phyloP scores from a whole-genome alignment of 2,797 vertebrate genomes.

The Sphaeramia orbicularis region DNA sequence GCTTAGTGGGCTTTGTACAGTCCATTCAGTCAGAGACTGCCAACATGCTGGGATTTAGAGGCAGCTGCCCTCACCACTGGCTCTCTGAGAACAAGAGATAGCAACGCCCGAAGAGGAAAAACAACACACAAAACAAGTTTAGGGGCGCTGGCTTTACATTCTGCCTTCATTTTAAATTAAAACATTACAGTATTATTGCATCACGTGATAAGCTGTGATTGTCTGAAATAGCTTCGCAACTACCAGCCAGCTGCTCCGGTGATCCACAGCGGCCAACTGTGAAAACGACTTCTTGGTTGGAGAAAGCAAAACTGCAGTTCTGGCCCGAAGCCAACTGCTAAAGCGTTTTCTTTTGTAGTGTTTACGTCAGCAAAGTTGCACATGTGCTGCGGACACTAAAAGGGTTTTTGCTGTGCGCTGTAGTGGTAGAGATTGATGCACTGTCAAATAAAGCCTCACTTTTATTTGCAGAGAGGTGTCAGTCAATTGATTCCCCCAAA shows the following conservation, averaged over 20 bases:
- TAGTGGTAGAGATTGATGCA: conserved; percentile 57
- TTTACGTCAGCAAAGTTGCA: conserved; percentile 32
- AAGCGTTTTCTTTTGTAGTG: conserved; percentile 19
- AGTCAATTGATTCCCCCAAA: conserved; percentile 70
- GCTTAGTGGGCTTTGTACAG: conserved; percentile 81
- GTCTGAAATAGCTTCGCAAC: conserved; percentile 4
- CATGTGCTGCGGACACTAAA: conserved; percentile 16
- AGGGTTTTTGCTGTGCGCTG: conserved; percentile 18
- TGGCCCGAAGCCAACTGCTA: conserved; percentile 24
- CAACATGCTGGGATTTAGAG: conserved; percentile 78
- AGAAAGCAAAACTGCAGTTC: conserved; percentile 28
- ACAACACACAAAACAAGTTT: conserved; percentile 48
- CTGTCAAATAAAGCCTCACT: conserved; percentile 67
- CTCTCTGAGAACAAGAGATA: conserved; percentile 65
- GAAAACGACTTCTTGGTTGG: conserved; percentile 5
- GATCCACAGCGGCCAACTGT: conserved; percentile 7
- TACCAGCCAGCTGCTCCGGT: conserved; percentile 21
- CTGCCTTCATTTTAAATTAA: conserved; percentile 22
- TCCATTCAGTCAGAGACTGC: conserved; percentile 79
- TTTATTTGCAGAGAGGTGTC: conserved; percentile 58
- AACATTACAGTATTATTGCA: conserved; percentile 28
- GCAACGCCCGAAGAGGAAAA: conserved; percentile 38
- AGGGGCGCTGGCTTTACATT: conserved; percentile 19
- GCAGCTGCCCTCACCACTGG: conserved; percentile 47
- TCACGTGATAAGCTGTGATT: conserved; percentile 30